Evolutionary conservation across 2,113 vertebrate species (phyloP).

Genomic region (Amblyornis subalaris): DNA sequence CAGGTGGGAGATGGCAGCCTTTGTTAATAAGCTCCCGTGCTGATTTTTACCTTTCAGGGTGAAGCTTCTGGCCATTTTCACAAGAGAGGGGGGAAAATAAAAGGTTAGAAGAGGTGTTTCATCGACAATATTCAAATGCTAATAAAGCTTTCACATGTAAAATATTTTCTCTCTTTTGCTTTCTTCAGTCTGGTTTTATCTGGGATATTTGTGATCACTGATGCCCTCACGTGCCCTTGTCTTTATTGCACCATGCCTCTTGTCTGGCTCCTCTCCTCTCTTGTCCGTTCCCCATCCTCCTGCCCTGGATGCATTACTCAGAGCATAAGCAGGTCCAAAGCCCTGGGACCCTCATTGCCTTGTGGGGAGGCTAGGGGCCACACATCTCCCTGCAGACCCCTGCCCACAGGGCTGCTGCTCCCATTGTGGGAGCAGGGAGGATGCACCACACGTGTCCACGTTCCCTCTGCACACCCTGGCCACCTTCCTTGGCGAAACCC

Average conservation of each 20-base stretch:
- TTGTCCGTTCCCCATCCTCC: rapidly evolving
- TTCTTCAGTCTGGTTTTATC: background rate
- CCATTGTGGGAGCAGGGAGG: rapidly evolving
- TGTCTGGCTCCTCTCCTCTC: background rate
- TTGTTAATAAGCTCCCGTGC: background rate
- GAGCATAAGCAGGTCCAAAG: background rate
- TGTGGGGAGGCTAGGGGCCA: rapidly evolving
- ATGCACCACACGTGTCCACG: rapidly evolving
- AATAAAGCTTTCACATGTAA: background rate
- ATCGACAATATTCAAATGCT: background rate
- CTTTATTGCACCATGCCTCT: background rate
- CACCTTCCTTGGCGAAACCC: background rate
- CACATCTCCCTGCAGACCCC: rapidly evolving
- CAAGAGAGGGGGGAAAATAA: background rate
- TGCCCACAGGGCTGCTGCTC: background rate
- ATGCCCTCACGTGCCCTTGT: background rate
- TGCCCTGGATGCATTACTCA: rapidly evolving
- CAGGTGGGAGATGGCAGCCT: background rate
- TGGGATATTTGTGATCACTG: background rate
- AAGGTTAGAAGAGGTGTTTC: background rate
- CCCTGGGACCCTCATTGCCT: rapidly evolving
- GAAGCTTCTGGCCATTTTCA: background rate
- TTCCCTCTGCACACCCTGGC: rapidly evolving
- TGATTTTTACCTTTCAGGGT: background rate
- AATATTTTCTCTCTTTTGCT: background rate